Base-by-base conservation (phyloP, 2,888 invertebrate species). In the Formica aserva region DNA sequence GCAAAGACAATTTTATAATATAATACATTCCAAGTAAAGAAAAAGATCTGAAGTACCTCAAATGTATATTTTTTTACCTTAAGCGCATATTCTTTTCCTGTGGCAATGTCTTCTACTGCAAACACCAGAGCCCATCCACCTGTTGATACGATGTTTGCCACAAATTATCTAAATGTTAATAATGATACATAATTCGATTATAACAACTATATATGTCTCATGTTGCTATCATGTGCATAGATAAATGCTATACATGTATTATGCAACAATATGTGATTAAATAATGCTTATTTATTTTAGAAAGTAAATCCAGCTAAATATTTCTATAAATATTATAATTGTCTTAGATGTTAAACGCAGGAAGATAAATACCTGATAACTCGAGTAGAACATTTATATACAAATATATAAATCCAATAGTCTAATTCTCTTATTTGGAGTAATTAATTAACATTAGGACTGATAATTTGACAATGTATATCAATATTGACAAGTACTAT, bases 91-190 rank as follows among this genome's bases (percentile, higher is more conserved):
- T 98, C 98, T 90, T 98, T 97, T 86, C 98, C 98, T 88, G 97
- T 97, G 86, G 97, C 96, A 85, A 97, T 95, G 95, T 99, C 99
- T 96, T 98, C 98, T 91, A 98, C 99, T 90, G 98, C 97, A 96
- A 98, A 99, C 84, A 99, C 99, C 95, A 98, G 97, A 85, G 98
- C 99, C 96, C 98, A 99, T 87, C 99, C 99, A 96, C 99, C 99
- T 99, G 96, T 87, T 90, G 80, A 87, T 85, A 90, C 71, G 87
- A 86, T 66, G 67, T 85, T 88, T 85, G 76, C 55, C 78, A 85
- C 77, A 85, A 45, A 86, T 90, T 87, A 78, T 84, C 85, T 83
- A 81, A 87, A 83, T 69, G 35, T 81, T 63, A n/a, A 80, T 71
- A 60, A 74, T 18, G 57, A 72, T 65, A 41, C 48, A 82, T 78